phyloP scores from a whole-genome alignment of 1,140 invertebrate genomes.

The Bombus haemorrhoidalis region DNA sequence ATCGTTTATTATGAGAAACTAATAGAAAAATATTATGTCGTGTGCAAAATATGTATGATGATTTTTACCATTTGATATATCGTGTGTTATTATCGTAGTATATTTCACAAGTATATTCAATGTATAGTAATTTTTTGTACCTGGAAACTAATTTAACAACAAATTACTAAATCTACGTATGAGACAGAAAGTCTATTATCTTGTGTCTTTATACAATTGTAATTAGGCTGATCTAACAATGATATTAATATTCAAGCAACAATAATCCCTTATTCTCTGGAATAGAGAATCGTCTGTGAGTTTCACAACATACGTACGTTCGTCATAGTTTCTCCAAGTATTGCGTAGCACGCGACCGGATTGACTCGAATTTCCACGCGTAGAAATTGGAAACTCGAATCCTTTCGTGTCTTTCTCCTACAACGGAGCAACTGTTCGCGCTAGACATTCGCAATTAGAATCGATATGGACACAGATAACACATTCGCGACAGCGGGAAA shows the following conservation, averaged over 20 bases:
- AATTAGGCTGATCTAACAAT: not conserved
- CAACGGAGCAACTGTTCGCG: not conserved
- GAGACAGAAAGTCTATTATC: no score
- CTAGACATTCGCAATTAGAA: not conserved
- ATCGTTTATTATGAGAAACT: not conserved
- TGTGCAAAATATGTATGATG: no score
- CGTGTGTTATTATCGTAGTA: no score
- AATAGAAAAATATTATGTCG: not conserved
- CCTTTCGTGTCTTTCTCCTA: slow-evolving; percentile 16
- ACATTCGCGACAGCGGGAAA: not conserved
- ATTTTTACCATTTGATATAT: no score
- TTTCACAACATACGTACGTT: not conserved
- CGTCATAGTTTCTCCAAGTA: not conserved
- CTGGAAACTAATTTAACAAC: no score
- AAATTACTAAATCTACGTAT: no score
- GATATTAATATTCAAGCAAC: not conserved
- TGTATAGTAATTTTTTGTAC: no score
- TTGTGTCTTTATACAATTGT: not conserved
- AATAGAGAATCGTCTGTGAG: not conserved
- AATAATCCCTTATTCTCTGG: not conserved
- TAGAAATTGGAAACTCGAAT: slow-evolving; percentile 40
- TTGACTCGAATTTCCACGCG: slow-evolving; percentile 26
- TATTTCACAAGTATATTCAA: no score
- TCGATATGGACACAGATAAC: not conserved
- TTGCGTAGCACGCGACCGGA: not conserved